Percentiles rank a stretch among this genome's conserved stretches.
Evolutionary conservation across 2,888 invertebrate genomes (phyloP).

Genomic region (Chloroclysta siterata): DNA sequence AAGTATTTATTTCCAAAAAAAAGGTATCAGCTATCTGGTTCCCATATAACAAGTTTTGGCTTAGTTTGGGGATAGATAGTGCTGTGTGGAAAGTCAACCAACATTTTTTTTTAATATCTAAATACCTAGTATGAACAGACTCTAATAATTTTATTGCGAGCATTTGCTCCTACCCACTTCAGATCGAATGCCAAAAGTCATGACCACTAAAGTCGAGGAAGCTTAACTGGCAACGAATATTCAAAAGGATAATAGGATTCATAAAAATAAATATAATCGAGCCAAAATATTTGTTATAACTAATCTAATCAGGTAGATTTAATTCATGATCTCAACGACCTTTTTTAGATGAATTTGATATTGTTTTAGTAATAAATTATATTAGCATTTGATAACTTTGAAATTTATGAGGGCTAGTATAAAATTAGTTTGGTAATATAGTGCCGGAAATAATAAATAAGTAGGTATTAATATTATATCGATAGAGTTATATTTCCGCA

Average conservation of each 20-base stretch:
- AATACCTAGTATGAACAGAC: background rate
- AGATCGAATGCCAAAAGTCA: slow-evolving; percentile 28
- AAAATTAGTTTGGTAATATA: background rate
- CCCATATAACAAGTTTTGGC: no score
- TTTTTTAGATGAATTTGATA: background rate
- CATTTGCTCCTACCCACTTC: background rate
- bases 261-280: slow-evolving; percentile 7
- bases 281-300: slow-evolving; percentile 8
- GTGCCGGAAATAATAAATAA: background rate
- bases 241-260: background rate
- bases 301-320: background rate
- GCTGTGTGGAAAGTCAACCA: no score
- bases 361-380: background rate
- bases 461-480: no score
- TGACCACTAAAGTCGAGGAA: slow-evolving; percentile 1
- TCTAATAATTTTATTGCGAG: slow-evolving; percentile 6
- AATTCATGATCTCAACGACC: slow-evolving; percentile 4
- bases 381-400: slow-evolving; percentile 8
- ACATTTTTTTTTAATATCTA: no score
- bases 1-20: no score
- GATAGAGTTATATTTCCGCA: background rate
- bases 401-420: slow-evolving; percentile 12
- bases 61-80: no score
- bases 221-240: slow-evolving; percentile 6
- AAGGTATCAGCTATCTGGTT: no score